phyloP scores from a whole-genome alignment of 2,113 vertebrate species.

The Pimephales promelas region DNA sequence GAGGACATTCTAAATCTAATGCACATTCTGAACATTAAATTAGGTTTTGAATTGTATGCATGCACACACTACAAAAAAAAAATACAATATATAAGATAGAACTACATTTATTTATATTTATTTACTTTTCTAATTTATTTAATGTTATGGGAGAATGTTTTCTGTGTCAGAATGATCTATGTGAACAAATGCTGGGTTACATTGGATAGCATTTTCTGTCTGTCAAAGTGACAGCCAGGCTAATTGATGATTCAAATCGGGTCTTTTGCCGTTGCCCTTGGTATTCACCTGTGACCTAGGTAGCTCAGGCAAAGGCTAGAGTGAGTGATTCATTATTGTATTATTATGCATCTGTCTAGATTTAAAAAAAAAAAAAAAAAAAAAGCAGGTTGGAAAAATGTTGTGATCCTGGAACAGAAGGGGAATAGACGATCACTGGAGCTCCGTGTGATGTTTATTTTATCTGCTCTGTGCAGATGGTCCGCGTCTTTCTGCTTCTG shows the following conservation, averaged over 20 bases:
- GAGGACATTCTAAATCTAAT: background rate
- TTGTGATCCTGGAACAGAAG: slow-evolving; percentile 14
- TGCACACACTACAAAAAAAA: no score
- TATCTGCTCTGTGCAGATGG: slow-evolving; percentile 74
- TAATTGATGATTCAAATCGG: slow-evolving; percentile 70
- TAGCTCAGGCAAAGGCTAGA: slow-evolving; percentile 42
- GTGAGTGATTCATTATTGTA: slow-evolving; percentile 69
- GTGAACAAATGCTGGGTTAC: slow-evolving; percentile 5
- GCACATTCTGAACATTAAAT: background rate
- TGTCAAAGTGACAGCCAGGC: slow-evolving; percentile 52
- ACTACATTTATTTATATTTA: no score
- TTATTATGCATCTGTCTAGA: slow-evolving; percentile 64
- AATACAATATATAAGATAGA: no score
- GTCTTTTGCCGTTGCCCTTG: slow-evolving; percentile 59
- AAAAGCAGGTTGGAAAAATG: background rate
- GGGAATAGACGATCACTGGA: slow-evolving; percentile 51
- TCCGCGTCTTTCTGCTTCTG: slow-evolving; percentile 60
- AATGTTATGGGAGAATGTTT: no score
- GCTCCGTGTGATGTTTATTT: slow-evolving; percentile 71
- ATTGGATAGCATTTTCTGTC: slow-evolving; percentile 18
- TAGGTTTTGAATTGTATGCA: background rate
- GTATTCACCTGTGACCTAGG: slow-evolving; percentile 66
- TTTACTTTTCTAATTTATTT: no score
- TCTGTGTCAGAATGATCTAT: slow-evolving; percentile 7
- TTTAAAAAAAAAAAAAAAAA: no score